Conservation (phyloP, 2,797 vertebrate genomes). For the Ceyx erithaca region DNA sequence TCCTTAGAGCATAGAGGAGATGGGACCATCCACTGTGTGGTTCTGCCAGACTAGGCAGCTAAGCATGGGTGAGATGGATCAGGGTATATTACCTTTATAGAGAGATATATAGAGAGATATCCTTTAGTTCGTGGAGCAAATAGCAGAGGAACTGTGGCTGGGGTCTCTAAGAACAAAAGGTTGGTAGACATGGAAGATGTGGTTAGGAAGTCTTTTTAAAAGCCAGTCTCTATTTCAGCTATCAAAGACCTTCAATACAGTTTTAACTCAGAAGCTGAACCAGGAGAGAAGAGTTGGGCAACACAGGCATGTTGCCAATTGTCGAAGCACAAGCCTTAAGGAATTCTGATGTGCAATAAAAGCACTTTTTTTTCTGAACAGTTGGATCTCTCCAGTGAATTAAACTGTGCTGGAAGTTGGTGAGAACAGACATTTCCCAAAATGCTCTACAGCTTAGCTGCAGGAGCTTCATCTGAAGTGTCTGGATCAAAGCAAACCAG, state of each 20-base stretch:
- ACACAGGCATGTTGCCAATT: background rate
- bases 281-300: background rate
- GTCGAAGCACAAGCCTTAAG: background rate
- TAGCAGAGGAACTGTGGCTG: background rate
- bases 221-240: background rate
- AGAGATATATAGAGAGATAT: background rate
- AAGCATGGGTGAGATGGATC: background rate
- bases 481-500: background rate
- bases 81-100: no score
- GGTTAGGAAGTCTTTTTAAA: background rate
- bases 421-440: background rate
- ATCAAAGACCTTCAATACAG: background rate
- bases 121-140: rapidly evolving
- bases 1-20: background rate
- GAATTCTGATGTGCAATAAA: background rate
- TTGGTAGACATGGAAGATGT: background rate
- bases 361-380: background rate
- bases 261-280: background rate
- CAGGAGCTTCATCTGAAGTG: background rate
- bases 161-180: background rate
- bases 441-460: background rate
- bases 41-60: background rate
- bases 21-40: background rate
- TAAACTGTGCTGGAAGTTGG: background rate
- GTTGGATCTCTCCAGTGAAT: background rate